Conservation (phyloP, 1,140 invertebrate genomes). For the Chymomyza costata region DNA sequence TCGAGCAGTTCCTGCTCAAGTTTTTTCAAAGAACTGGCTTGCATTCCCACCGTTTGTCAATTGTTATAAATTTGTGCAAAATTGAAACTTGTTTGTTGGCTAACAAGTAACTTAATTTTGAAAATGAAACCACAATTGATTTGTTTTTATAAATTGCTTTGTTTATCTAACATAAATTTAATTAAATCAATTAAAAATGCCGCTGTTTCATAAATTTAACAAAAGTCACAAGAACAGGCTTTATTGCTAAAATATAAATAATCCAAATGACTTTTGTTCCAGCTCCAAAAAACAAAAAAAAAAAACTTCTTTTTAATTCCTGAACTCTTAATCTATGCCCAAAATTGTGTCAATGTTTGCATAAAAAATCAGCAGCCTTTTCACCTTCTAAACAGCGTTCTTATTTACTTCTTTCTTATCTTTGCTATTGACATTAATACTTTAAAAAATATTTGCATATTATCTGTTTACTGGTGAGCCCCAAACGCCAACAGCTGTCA, state of each 20-base stretch:
- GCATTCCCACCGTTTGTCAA: conserved; percentile 37
- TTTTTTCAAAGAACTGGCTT: conserved; percentile 11
- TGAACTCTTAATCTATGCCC: no score
- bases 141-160: conserved; percentile 33
- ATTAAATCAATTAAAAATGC: conserved; percentile 27
- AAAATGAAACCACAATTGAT: conserved; percentile 10
- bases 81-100: conserved; percentile 32
- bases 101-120: conserved; percentile 10
- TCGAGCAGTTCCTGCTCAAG: not conserved
- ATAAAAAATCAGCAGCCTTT: no score
- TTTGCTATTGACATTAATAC: no score
- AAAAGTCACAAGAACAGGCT: no score
- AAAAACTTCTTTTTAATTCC: no score
- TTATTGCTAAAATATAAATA: no score
- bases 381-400: no score
- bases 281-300: no score
- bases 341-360: no score
- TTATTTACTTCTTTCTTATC: no score
- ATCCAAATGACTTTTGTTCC: no score
- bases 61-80: conserved; percentile 32
- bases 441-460: no score
- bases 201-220: conserved; percentile 30
- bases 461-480: not conserved
- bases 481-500: not conserved
- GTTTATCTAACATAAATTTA: conserved; percentile 18